Base-by-base conservation (phyloP, 2,888 invertebrate genomes). In the Torymus auratus region DNA sequence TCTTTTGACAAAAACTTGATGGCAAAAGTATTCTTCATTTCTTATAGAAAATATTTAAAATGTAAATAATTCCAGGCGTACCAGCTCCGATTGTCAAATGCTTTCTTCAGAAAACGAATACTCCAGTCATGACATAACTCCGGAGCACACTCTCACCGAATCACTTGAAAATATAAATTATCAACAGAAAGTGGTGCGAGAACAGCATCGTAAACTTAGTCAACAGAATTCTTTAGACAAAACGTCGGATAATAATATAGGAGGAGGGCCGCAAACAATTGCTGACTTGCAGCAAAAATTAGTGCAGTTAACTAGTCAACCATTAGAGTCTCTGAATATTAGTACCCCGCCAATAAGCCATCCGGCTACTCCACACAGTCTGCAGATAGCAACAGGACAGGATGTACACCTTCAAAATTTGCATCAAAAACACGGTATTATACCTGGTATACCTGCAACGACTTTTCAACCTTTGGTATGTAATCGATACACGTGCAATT, bases 361-460 rank as follows among this genome's bases (percentile, higher is more conserved):
- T 86, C 92, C 93, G 10, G 92, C 94, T 84, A 94, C 95, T 53
- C 95, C 95, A 7, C 94, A 94, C 89, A 82, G 93, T 85, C 92
- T 92, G 82, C 93, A 94, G 79, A 92, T 93, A 2, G 60, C 85
- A 15, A 86, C 86, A 11, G 85, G 86, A 71, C 94, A 95, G 89
- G 94, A 93, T 88, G 93, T 93, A 67, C 95, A 95, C 88, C 93
- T 95, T 93, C 93, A 94, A 85, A 93, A 93, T 68, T 91, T 95
- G 83, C 95, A 95, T 85, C 95, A 95, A 88, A 95, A 95, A 88
- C 91, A 95, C 58, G 93, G 94, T 52, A 91, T 91, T 60, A 69
- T 71, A 89, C 67, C 91, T 71, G 91, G 91, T n/a, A 88, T 90
- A 85, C 85, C 89, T 23, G 81, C 81, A 28, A 78, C 84, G 12